These are phyloP conservation scores for Furcifer pardalis DNA, from an alignment of 2,797 vertebrate genomes.

Conservation along the genomic window DNA sequence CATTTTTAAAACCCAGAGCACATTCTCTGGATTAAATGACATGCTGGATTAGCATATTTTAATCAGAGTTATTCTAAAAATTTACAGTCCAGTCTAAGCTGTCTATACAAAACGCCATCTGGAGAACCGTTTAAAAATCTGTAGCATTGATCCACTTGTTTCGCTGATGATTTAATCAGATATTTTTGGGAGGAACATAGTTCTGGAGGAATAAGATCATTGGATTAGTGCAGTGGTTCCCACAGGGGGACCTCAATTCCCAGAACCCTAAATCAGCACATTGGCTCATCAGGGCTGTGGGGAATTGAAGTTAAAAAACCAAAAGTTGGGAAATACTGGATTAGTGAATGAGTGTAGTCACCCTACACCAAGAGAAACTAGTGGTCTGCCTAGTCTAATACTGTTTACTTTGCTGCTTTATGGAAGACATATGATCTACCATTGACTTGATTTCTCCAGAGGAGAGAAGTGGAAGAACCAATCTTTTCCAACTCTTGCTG, in stretches of 20 bases:
- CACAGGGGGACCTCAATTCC: too few relatives aligned
- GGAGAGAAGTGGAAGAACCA: background rate
- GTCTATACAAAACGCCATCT: background rate
- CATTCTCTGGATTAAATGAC: background rate
- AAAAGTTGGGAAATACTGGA: too few relatives aligned
- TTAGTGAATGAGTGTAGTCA: background rate
- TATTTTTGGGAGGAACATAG: too few relatives aligned
- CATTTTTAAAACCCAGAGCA: background rate
- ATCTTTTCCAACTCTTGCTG: background rate
- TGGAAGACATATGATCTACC: background rate
- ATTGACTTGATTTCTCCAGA: background rate
- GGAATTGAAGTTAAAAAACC: too few relatives aligned
- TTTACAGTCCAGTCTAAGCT: background rate
- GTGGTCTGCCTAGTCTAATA: background rate
- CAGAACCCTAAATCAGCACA: too few relatives aligned
- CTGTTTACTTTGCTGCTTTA: background rate
- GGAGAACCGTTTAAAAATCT: background rate
- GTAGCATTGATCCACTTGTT: background rate
- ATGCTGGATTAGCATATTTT: background rate
- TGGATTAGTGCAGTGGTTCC: background rate
- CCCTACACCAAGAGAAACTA: background rate
- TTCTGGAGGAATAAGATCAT: background rate
- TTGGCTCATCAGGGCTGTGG: too few relatives aligned
- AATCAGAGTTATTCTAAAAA: background rate
- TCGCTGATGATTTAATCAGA: too few relatives aligned